Percentiles rank a stretch among this genome's conserved stretches.
These are phyloP conservation scores for Subanguina moxae DNA, from an alignment of 1,140 invertebrate genomes.

Conservation along the genomic window DNA sequence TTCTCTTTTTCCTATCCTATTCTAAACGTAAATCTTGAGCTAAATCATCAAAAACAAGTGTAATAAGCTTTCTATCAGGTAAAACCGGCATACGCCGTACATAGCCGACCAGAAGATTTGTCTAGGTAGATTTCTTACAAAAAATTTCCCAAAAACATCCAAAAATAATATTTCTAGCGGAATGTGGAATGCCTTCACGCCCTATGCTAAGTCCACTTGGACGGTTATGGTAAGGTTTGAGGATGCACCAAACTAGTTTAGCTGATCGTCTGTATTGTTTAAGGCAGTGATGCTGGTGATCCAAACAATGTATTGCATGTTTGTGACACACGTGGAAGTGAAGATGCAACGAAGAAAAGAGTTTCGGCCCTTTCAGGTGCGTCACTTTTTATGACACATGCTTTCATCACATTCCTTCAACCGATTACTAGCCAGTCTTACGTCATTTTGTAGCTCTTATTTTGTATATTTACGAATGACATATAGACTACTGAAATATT, in stretches of 20 bases:
- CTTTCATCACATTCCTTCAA: background rate
- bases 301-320: conserved; percentile 33
- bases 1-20: conserved; percentile 40
- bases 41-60: background rate
- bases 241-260: no score
- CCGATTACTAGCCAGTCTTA: background rate
- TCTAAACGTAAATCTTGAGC: conserved; percentile 31
- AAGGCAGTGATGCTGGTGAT: conserved; percentile 25
- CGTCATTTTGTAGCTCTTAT: background rate
- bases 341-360: conserved; percentile 12
- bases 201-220: conserved; percentile 38
- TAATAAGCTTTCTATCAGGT: background rate
- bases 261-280: no score
- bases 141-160: no score
- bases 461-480: background rate
- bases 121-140: no score
- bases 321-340: conserved; percentile 26
- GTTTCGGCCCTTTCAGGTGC: background rate
- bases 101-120: conserved; percentile 18
- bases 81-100: conserved; percentile 25
- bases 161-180: conserved; percentile 6
- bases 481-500: no score
- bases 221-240: conserved; percentile 6
- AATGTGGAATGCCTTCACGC: conserved; percentile 44
- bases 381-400: background rate